Evolutionary conservation across 2,797 vertebrate genomes (phyloP).

Genomic region (Crocidura indochinensis): DNA sequence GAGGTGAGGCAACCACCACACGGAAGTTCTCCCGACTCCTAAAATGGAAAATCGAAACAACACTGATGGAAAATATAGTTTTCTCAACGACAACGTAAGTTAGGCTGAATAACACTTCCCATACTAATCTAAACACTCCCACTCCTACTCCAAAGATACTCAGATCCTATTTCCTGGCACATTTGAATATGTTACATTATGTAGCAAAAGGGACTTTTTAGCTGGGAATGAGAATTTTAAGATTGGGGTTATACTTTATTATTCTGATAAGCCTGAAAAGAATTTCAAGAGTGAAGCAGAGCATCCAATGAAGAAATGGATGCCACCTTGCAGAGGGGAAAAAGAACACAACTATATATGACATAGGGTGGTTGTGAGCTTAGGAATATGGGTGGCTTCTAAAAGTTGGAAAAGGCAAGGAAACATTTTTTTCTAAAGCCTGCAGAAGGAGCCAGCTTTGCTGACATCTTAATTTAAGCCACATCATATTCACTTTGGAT

Average conservation of each 20-base stretch:
- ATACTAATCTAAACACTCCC: neutral
- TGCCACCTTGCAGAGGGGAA: neutral
- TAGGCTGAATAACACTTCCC: neutral
- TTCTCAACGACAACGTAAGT: no score
- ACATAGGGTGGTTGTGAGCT: neutral
- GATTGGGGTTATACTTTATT: neutral
- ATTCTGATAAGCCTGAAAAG: neutral
- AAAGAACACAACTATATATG: neutral
- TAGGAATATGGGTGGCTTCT: neutral
- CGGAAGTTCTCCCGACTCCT: neutral
- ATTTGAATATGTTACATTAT: slow-evolving; percentile 35
- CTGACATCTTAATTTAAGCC: neutral
- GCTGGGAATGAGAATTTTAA: slow-evolving; percentile 34
- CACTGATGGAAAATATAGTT: neutral
- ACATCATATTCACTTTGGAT: slow-evolving; percentile 26
- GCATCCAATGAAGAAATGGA: neutral
- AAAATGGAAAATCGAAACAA: neutral
- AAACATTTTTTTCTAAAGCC: neutral
- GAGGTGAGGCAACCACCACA: neutral
- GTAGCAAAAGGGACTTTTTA: neutral
- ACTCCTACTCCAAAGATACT: neutral
- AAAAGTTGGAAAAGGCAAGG: slow-evolving; percentile 5
- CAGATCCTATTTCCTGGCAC: neutral
- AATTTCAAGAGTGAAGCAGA: neutral
- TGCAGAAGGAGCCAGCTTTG: neutral